A percentile compares a stretch with the other conserved stretches of the same genome.
Conservation (phyloP, 2,113 vertebrate genomes). For the Grammatotria lemairii region DNA sequence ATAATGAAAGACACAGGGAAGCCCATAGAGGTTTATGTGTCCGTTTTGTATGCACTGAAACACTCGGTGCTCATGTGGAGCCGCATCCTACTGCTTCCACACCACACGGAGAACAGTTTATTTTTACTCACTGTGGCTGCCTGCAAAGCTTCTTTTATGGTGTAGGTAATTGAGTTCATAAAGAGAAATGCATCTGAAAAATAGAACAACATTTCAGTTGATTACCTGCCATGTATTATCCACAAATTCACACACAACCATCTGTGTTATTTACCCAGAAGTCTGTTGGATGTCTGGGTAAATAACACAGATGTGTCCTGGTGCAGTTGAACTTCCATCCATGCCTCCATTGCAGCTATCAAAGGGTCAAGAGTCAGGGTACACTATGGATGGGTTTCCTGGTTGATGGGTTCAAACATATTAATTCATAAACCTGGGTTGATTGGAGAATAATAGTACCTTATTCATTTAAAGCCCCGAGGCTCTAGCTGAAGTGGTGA, state of each 20-base stretch:
- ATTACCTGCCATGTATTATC: constrained; percentile 61
- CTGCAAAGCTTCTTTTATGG: constrained; percentile 69
- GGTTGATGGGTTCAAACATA: not conserved
- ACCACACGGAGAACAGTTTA: not conserved
- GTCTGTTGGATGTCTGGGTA: not conserved
- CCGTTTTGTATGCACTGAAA: not conserved
- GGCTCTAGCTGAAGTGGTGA: not conserved
- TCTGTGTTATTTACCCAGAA: constrained; percentile 63
- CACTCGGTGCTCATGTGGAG: not conserved
- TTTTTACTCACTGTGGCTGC: constrained; percentile 52
- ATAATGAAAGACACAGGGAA: not conserved
- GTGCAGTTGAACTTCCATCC: not conserved
- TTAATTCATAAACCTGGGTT: not conserved
- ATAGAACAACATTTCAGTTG: constrained; percentile 61
- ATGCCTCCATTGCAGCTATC: not conserved
- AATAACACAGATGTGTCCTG: not conserved
- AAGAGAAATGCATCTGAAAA: constrained; percentile 68
- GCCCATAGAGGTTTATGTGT: constrained; percentile 2
- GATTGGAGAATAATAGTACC: not conserved
- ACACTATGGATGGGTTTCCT: not conserved
- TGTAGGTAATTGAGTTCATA: constrained; percentile 73
- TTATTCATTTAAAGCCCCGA: not conserved
- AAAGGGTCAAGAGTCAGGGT: not conserved
- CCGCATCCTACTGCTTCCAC: not conserved
- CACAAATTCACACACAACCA: constrained; percentile 67